Base-by-base conservation (phyloP, 2,113 vertebrate genomes). In the Nannobrachium achirus region DNA sequence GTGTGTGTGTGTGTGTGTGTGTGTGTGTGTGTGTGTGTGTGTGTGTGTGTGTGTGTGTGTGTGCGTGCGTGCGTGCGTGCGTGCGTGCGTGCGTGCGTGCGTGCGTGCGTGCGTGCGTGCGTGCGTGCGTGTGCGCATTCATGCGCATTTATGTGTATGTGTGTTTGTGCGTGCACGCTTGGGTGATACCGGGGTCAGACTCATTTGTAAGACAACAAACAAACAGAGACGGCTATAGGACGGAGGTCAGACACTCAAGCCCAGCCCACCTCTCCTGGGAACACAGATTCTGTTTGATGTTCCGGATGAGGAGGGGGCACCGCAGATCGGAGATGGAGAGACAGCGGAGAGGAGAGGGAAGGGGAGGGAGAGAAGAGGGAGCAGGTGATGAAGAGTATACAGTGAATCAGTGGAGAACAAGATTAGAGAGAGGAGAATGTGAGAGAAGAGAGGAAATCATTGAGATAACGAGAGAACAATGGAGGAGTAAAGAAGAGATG, bases 121-220 rank as follows among this genome's bases (percentile, higher is more conserved):
- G 25, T 25, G 25, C 4, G 25, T 25, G 25, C 4, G 25, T 25
- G 25, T 25, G 25, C 4, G 25, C n/a, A n/a, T n/a, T n/a, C n/a
- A n/a, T 25, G 25, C 4, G 25, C 4, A 4, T 25, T 2, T 25
- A 4, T 25, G 25, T 25, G 25, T 25, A 4, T 25, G 25, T 25
- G 25, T 4, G 25, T 25, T 2, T 4, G 25, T 25, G 25, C 25
- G 25, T 56, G 33, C 1, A 10, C 38, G 55, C 10, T 25, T 38
- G 55, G 13, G 19, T 69, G 41, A 64, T 49, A 15, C 48, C 25
- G 56, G 51, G 60, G 68, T 69, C 67, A 71, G 63, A 50, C 68
- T 78, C 46, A 75, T 75, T 78, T 78, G 74, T 75, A 61, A 48
- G 50, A 46, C 68, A 62, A 71, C 66, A 73, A 75, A 77, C 59